A percentile compares a stretch with the other conserved stretches of the same genome.
Conservation (phyloP, 2,113 vertebrate genomes). For the Coryphaenoides rupestris region DNA sequence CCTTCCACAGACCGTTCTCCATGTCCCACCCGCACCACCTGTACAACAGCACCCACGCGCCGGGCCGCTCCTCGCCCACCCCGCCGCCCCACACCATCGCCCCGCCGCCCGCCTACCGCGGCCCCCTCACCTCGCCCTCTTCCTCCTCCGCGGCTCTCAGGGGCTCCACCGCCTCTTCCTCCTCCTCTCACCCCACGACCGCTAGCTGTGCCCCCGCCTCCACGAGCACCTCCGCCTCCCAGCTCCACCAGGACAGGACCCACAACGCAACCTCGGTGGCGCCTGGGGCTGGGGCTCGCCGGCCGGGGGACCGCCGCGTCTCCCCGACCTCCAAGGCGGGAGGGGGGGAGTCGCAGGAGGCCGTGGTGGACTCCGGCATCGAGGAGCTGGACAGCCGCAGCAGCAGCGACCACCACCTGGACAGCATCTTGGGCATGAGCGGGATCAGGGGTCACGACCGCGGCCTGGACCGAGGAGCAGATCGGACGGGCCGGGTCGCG, state of each 20-base stretch:
- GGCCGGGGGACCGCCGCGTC: constrained; percentile 58
- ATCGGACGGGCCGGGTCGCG: constrained; percentile 41
- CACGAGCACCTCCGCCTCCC: constrained; percentile 60
- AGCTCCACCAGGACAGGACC: constrained; percentile 31
- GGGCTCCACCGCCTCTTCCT: constrained; percentile 49
- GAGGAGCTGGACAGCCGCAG: constrained; percentile 91
- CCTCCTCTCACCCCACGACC: constrained; percentile 34
- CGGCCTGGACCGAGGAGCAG: constrained; percentile 57
- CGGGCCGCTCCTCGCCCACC: constrained; percentile 69
- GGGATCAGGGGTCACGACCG: constrained; percentile 37
- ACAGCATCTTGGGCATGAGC: constrained; percentile 81
- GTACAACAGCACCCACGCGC: constrained; percentile 65
- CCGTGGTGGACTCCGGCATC: constrained; percentile 88
- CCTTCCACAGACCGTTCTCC: constrained; percentile 75
- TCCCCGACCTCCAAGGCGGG: constrained; percentile 60
- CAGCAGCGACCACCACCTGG: constrained; percentile 90
- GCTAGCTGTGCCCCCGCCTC: constrained; percentile 56
- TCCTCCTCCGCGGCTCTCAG: constrained; percentile 46
- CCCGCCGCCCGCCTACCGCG: constrained; percentile 64
- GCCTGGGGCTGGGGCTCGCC: constrained; percentile 39
- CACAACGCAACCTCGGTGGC: constrained; percentile 44
- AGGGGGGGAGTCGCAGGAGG: constrained; percentile 79
- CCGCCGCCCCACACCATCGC: constrained; percentile 57
- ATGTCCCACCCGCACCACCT: constrained; percentile 73
- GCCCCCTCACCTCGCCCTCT: constrained; percentile 38